phyloP scores from a whole-genome alignment of 92 coral and sea anemone genomes.

The Muricea muricata region DNA sequence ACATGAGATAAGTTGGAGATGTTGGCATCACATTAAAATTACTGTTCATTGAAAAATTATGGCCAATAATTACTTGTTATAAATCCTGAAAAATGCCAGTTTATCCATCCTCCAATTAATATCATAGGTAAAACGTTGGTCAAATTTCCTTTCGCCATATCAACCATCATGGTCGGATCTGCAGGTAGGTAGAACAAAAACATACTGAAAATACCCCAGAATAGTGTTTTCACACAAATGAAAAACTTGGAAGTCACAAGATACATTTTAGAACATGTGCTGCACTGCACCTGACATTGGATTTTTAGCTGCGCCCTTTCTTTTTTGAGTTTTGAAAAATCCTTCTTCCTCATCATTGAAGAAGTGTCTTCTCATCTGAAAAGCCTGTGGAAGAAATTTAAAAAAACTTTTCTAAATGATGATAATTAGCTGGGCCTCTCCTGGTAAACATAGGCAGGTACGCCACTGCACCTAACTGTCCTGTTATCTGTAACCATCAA shows the following conservation, averaged over 20 bases:
- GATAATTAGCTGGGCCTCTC: too few species aligned
- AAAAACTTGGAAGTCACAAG: too few species aligned
- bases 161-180: constrained; percentile 99
- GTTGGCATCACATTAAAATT: neutral
- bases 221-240: too few species aligned
- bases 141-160: constrained; percentile 98
- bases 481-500: too few species aligned
- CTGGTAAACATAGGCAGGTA: too few species aligned
- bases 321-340: constrained; percentile 91
- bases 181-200: too few species aligned
- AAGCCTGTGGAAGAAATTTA: constrained; percentile 63
- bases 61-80: constrained; percentile 61
- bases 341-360: constrained; percentile 96
- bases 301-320: constrained; percentile 93
- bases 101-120: constrained; percentile 99
- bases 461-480: too few species aligned
- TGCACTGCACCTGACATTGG: constrained; percentile 99
- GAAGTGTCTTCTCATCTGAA: constrained; percentile 92
- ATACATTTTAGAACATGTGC: too few species aligned
- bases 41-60: neutral
- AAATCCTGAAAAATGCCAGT: constrained; percentile 99
- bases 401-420: too few species aligned
- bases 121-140: constrained; percentile 99
- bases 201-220: too few species aligned
- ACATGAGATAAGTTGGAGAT: too few species aligned